Evolutionary conservation across 1,140 invertebrate genomes (phyloP).

Genomic region (Drosophila orena): DNA sequence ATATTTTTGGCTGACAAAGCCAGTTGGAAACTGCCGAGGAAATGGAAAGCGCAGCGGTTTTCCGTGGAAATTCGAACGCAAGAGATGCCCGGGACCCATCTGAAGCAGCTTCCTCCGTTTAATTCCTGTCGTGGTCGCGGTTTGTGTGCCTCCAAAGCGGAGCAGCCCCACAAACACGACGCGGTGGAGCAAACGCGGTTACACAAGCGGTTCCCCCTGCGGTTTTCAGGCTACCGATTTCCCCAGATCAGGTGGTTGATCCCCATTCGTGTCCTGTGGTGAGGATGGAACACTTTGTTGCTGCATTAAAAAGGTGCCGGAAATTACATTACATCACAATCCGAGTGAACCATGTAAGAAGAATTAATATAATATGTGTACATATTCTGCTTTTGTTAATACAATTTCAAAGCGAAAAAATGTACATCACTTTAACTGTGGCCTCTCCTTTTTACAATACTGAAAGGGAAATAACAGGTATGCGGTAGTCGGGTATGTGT

Average conservation of each 20-base stretch:
- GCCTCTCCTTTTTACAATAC: not conserved
- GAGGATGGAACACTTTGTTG: slow-evolving; percentile 11
- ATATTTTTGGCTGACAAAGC: slow-evolving; percentile 17
- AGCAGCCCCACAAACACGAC: slow-evolving; percentile 43
- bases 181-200: slow-evolving; percentile 19
- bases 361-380: no score
- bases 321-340: slow-evolving; percentile 26
- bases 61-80: slow-evolving; percentile 22
- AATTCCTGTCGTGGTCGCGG: slow-evolving; percentile 60
- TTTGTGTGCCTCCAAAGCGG: slow-evolving; percentile 13
- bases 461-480: slow-evolving; percentile 7
- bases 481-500: not conserved
- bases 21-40: slow-evolving; percentile 22
- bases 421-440: no score
- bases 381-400: no score
- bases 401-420: no score
- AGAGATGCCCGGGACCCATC: slow-evolving; percentile 34
- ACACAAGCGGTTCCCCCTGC: slow-evolving; percentile 16
- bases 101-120: slow-evolving; percentile 56
- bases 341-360: no score
- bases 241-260: slow-evolving; percentile 3
- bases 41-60: slow-evolving; percentile 16
- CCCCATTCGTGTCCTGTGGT: not conserved
- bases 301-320: slow-evolving; percentile 55
- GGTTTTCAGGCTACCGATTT: slow-evolving; percentile 12